Conservation (phyloP, 2,797 vertebrate species). For the Todus mexicanus region DNA sequence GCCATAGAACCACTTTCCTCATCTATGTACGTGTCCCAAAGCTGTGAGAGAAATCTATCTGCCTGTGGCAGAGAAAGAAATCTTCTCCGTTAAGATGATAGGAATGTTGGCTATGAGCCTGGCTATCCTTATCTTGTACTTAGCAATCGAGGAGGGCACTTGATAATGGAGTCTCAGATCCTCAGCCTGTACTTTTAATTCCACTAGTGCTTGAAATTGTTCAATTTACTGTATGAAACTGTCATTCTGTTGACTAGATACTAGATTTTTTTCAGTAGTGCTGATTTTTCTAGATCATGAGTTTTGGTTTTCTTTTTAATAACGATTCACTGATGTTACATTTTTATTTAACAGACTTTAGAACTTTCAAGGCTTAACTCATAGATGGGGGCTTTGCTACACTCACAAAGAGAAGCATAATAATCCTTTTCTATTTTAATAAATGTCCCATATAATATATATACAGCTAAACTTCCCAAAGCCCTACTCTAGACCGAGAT, state of each 20-base stretch:
- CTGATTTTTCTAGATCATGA: not conserved
- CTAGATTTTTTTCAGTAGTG: not conserved
- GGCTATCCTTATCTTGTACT: not conserved
- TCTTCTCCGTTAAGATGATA: not conserved
- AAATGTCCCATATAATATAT: not conserved
- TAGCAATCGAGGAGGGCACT: not conserved
- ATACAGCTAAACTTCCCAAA: not conserved
- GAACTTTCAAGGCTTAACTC: not conserved
- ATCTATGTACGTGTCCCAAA: not conserved
- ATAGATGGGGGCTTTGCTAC: accelerated
- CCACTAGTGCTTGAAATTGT: not conserved
- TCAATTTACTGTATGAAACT: not conserved
- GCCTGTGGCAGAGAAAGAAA: not conserved
- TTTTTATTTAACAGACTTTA: not conserved
- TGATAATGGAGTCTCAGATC: not conserved
- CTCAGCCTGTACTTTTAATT: not conserved
- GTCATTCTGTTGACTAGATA: not conserved
- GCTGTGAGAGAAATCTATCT: not conserved
- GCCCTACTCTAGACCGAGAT: not conserved
- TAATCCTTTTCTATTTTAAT: not conserved
- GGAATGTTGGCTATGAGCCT: not conserved
- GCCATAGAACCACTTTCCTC: not conserved
- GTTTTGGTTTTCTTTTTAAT: not conserved
- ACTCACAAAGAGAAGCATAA: not conserved
- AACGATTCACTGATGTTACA: not conserved